Evolutionary conservation across 2,888 invertebrate genomes (phyloP).

Genomic region (Lathronympha strigana): DNA sequence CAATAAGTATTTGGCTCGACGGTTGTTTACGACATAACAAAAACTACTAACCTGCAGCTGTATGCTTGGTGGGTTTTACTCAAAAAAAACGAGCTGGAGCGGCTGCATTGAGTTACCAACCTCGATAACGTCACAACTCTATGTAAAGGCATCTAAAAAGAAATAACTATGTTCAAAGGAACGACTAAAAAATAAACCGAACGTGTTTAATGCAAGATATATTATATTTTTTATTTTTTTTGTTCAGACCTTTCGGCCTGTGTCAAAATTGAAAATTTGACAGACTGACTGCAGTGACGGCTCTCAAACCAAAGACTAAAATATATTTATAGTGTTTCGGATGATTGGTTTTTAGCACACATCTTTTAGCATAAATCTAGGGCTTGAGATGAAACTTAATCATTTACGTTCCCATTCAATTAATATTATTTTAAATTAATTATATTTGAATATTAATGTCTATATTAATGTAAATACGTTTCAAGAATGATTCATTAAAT

Average conservation of each 20-base stretch:
- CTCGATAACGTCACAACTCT: constrained; percentile 57
- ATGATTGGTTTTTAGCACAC: neutral
- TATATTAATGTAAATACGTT: too few relatives aligned
- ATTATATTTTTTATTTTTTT: constrained; percentile 11
- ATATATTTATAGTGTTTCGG: neutral
- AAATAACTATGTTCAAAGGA: constrained; percentile 5
- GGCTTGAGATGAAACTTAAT: too few relatives aligned
- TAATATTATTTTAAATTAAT: too few relatives aligned
- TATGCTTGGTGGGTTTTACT: constrained; percentile 52
- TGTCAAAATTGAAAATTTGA: constrained; percentile 13
- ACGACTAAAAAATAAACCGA: constrained; percentile 5
- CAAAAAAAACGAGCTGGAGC: constrained; percentile 51
- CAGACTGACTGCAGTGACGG: neutral
- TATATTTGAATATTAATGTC: too few relatives aligned
- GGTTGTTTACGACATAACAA: neutral
- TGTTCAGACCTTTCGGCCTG: neutral
- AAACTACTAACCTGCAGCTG: constrained; percentile 54
- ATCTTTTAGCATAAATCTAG: neutral
- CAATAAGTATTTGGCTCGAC: constrained; percentile 24
- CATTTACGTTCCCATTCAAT: too few relatives aligned
- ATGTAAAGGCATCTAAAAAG: constrained; percentile 49
- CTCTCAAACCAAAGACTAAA: constrained; percentile 2
- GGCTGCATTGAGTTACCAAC: constrained; percentile 54
- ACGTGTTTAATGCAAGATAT: constrained; percentile 6
- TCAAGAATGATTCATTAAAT: too few relatives aligned